A percentile compares a stretch with the other conserved stretches of the same genome.
These are phyloP conservation scores for Elysia crispata DNA, from an alignment of 2,888 invertebrate species.

Conservation along the genomic window DNA sequence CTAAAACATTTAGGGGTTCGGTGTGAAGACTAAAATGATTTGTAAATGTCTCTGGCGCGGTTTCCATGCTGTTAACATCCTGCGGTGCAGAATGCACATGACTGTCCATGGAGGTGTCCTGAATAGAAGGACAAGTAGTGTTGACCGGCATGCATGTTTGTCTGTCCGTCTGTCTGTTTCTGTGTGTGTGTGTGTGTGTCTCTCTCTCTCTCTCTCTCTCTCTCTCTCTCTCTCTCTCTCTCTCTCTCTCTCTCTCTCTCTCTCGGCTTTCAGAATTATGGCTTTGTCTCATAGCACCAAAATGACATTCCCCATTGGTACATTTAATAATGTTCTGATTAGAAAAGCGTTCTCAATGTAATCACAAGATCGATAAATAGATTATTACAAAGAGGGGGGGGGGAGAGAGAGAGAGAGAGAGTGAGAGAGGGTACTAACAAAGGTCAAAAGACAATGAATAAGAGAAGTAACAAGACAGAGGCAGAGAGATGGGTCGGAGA, in stretches of 20 bases:
- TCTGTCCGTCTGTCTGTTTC: too few species aligned
- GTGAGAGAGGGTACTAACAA: background rate
- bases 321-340: too few species aligned
- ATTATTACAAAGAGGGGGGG: background rate
- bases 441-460: background rate
- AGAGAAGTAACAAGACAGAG: background rate
- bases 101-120: background rate
- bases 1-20: too few species aligned
- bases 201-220: background rate
- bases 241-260: slow-evolving; percentile 11
- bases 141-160: background rate
- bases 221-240: background rate
- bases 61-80: too few species aligned
- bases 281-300: too few species aligned
- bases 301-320: too few species aligned
- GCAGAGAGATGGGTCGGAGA: slow-evolving; percentile 1
- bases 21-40: too few species aligned
- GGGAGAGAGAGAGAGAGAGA: background rate
- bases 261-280: background rate
- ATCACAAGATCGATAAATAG: too few species aligned
- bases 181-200: too few species aligned
- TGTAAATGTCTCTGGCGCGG: too few species aligned
- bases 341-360: too few species aligned
- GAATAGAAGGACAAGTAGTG: background rate
- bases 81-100: background rate